Percentiles rank a stretch among this genome's conserved stretches.
Evolutionary conservation across 2,888 invertebrate species (phyloP).

Genomic region (Siphlonurus alternatus): DNA sequence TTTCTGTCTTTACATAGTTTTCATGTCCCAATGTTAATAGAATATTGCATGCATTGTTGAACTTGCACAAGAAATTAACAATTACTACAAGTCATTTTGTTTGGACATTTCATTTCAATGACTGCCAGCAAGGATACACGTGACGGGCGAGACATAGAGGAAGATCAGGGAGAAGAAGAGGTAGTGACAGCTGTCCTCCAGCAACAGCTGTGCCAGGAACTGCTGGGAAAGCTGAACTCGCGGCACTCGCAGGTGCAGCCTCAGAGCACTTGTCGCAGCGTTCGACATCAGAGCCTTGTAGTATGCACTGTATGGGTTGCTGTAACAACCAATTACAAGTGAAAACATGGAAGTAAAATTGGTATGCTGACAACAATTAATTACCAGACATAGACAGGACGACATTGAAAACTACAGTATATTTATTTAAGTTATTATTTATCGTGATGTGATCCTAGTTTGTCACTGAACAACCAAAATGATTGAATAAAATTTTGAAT

Average conservation of each 20-base stretch:
- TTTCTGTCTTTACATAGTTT: too few relatives aligned
- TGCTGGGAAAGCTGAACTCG: slow-evolving; percentile 63
- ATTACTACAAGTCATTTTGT: too few relatives aligned
- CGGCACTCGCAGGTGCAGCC: slow-evolving; percentile 88
- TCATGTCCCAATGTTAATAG: too few relatives aligned
- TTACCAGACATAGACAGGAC: neutral
- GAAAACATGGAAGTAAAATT: neutral
- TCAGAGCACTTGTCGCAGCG: slow-evolving; percentile 86
- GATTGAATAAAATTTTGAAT: too few relatives aligned
- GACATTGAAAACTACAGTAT: too few relatives aligned
- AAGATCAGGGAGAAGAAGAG: slow-evolving; percentile 91
- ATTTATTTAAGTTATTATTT: neutral
- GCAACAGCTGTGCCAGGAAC: slow-evolving; percentile 60
- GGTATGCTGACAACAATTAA: too few relatives aligned
- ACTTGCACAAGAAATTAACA: too few relatives aligned
- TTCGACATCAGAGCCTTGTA: slow-evolving; percentile 83
- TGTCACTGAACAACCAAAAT: too few relatives aligned
- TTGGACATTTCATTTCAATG: too few relatives aligned
- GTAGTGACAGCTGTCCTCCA: slow-evolving; percentile 94
- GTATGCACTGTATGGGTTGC: slow-evolving; percentile 63
- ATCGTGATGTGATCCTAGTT: neutral
- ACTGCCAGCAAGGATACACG: slow-evolving; percentile 55
- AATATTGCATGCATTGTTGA: too few relatives aligned
- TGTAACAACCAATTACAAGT: slow-evolving; percentile 31
- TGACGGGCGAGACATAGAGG: slow-evolving; percentile 72